Evolutionary conservation across 1,140 invertebrate species (phyloP), one percentile per base, ranked within the genome.

Genomic region (Platyscapa corneri): DNA sequence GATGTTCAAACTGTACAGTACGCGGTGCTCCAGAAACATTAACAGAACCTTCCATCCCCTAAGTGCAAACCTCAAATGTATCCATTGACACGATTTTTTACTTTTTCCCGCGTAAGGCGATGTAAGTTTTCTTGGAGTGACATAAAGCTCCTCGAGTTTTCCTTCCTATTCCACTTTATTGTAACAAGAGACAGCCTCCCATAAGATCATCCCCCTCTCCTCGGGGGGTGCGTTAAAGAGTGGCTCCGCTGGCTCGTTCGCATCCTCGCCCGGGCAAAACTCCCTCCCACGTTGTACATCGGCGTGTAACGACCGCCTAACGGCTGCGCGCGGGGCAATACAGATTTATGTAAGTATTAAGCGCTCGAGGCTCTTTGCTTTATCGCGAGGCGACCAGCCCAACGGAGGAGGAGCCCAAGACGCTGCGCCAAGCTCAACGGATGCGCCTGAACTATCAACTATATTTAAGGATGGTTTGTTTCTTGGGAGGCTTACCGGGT

Each of bases 341-440:
- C 93, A 93, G 93, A 93, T 93, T 93, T 93, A 93, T 93, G 92
- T 93, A 93, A 93, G 92, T 93, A 93, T 93, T 93, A 93, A 93
- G 92, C 92, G 87, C 91, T 42, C 23, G 34, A 86, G 90, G 92
- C 91, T 92, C 91, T 91, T 92, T 93, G 92, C 93, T 93, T 93
- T 93, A 93, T 93, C 93, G 92, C 92, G 88, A 91, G 88, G 89
- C 89, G 89, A 87, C 91, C 91, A 93, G 91, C 91, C 16, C 64
- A 12, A 20, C 30, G 32, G 27, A 20, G 65, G 32, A 20, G 65
- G 32, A 34, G 30, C 65, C 65, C 30, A 34, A 14, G 65, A 53
- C 49, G 16, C 49, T 18, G 42, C 42, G 5, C 5, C 42, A 12
- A 46, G 42, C 42, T 46, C 30, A 27, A n/a, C 20, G 67, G 49